Evolutionary conservation across 1,140 invertebrate genomes (phyloP).

Genomic region (Campodea augens): DNA sequence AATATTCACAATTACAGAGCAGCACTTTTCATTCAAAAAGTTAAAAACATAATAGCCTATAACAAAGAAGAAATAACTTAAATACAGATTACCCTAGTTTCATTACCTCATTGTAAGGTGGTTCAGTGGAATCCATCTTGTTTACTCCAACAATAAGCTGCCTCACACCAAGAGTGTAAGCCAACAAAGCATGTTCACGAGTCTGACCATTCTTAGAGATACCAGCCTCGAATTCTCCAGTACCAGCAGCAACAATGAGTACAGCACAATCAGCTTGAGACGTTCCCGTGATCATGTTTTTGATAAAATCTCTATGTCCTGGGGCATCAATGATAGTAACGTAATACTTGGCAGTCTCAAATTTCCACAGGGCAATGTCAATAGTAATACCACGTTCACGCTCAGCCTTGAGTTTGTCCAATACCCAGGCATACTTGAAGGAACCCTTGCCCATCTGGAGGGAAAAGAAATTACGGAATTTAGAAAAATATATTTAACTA

Average conservation of each 20-base stretch:
- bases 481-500: slow-evolving; percentile 11
- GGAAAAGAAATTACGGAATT: not conserved
- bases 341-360: slow-evolving; percentile 92
- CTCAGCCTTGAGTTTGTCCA: slow-evolving; percentile 98
- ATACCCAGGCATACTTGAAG: slow-evolving; percentile 94
- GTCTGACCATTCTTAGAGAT: slow-evolving; percentile 99
- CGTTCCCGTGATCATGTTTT: slow-evolving; percentile 99
- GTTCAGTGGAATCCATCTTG: slow-evolving; percentile 98
- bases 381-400: slow-evolving; percentile 99
- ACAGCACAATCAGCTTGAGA: slow-evolving; percentile 97
- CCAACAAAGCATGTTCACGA: slow-evolving; percentile 92
- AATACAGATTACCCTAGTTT: too few relatives aligned
- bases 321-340: slow-evolving; percentile 99
- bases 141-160: slow-evolving; percentile 97
- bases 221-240: slow-evolving; percentile 95
- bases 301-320: slow-evolving; percentile 99
- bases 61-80: too few relatives aligned
- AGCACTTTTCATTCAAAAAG: too few relatives aligned
- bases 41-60: too few relatives aligned
- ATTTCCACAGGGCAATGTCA: slow-evolving; percentile 99
- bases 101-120: slow-evolving; percentile 71
- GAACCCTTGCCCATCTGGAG: slow-evolving; percentile 83
- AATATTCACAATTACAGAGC: too few relatives aligned
- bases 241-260: slow-evolving; percentile 89
- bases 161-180: slow-evolving; percentile 95